These are phyloP conservation scores for Ptychadena robeensis DNA, from an alignment of 2,797 vertebrate species.

Conservation along the genomic window DNA sequence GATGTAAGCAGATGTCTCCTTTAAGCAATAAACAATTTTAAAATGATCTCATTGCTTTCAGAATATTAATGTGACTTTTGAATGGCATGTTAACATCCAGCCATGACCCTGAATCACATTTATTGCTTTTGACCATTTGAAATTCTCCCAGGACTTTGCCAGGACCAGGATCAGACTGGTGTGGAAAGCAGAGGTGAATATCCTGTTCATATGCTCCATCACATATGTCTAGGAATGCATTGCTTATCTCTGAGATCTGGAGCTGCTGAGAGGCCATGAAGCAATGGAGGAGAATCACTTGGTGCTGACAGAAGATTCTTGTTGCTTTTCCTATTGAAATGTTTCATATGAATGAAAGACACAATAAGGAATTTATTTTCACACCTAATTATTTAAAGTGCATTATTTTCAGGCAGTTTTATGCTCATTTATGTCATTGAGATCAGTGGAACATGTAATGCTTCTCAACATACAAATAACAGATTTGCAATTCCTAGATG, in stretches of 20 bases:
- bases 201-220: conserved; percentile 29
- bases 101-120: background rate
- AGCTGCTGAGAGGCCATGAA: conserved; percentile 12
- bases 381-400: too few species aligned
- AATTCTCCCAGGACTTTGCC: conserved; percentile 26
- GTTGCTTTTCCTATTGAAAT: background rate
- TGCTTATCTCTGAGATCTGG: conserved; percentile 1
- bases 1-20: background rate
- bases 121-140: conserved; percentile 13
- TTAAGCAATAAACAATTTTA: background rate
- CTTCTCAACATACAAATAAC: too few species aligned
- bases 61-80: conserved; percentile 8
- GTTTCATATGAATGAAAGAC: conserved; percentile 15
- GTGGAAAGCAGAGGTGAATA: conserved; percentile 2
- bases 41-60: background rate
- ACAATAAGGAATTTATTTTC: background rate
- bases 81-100: conserved; percentile 1
- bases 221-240: conserved; percentile 42
- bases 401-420: too few species aligned
- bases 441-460: too few species aligned
- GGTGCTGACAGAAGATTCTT: conserved; percentile 9
- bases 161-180: conserved; percentile 13
- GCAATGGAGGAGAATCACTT: conserved; percentile 25
- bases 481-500: too few species aligned
- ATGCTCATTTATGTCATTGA: too few species aligned